Base-by-base conservation (phyloP, 2,888 invertebrate species). In the Panzeria rudis region DNA sequence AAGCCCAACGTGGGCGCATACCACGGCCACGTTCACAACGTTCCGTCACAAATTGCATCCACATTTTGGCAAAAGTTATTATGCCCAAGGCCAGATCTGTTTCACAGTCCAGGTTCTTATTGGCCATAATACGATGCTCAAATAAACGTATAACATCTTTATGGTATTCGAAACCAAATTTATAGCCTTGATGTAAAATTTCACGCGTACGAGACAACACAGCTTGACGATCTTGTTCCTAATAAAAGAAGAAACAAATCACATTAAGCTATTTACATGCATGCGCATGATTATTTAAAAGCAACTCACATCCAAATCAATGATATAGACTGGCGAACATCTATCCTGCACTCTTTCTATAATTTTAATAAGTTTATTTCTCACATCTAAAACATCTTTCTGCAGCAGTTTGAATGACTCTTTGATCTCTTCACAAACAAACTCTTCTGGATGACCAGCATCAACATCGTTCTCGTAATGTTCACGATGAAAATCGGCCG, bases 21-120 rank as follows among this genome's bases (percentile, higher is more conserved):
- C 97, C 97, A 6, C 97, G 93, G 0, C 97, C 97, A 0, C 96
- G 93, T 90, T 98, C 98, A 91, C 97, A 98, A 17, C 96, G 94
- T 89, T 96, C 95, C 86, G 95, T 94, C 1, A 97, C 97, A 92
- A 98, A 98, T 79, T 94, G 94, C 97, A 98, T 98, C 98, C 98
- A 98, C 90, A 96, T 95, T 88, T 94, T 94, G 11, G 96, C 96
- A 91, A 97, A 96, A 47, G 94, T 92, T 6, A 96, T 94, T 88
- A 96, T 94, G 80, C 95, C 94, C 41, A 93, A 89, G 0, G 95
- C 94, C 38, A 96, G 91, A 86, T 92, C 92, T 1, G 89, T 90
- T 44, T 92, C 91, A 79, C 91, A 92, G 3, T 90, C 87, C 8
- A 89, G 88, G 59, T 89, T 94, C 90, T 88, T 91, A 11, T 91